phyloP scores from a whole-genome alignment of 2,888 invertebrate species.

The Thelaira solivaga region DNA sequence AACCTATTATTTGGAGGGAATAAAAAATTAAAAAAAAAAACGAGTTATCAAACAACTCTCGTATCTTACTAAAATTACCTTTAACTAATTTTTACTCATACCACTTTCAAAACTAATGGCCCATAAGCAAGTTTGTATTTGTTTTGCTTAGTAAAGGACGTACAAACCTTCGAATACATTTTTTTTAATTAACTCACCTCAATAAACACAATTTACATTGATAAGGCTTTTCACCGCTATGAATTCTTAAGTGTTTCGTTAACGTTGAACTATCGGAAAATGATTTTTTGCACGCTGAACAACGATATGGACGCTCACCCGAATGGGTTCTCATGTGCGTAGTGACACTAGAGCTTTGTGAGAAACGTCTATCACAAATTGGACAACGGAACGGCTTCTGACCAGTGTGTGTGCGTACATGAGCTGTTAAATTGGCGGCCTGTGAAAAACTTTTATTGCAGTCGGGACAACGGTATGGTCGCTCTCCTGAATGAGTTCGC shows the following conservation, averaged over 20 bases:
- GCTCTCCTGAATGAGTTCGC: constrained; percentile 96
- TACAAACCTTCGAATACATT: too few relatives aligned
- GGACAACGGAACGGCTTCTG: constrained; percentile 99
- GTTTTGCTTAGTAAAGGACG: too few relatives aligned
- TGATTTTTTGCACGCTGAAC: constrained; percentile 97
- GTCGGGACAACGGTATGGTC: constrained; percentile 86
- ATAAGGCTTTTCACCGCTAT: constrained; percentile 93
- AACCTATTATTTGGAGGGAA: too few relatives aligned
- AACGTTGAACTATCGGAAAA: constrained; percentile 99
- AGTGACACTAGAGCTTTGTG: constrained; percentile 95
- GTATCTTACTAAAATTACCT: too few relatives aligned
- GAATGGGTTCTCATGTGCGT: constrained; percentile 99
- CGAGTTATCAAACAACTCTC: too few relatives aligned
- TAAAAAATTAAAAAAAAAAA: too few relatives aligned
- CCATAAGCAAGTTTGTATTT: too few relatives aligned
- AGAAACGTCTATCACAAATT: constrained; percentile 97
- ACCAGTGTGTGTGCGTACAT: constrained; percentile 92
- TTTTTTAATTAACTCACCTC: constrained; percentile 78
- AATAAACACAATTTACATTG: constrained; percentile 97
- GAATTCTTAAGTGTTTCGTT: constrained; percentile 93
- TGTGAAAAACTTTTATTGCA: constrained; percentile 98
- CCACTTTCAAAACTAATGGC: too few relatives aligned
- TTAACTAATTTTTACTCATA: too few relatives aligned
- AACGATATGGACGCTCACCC: constrained; percentile 95
- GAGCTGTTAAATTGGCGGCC: constrained; percentile 98